phyloP scores from a whole-genome alignment of 1,140 invertebrate species.

The Cyclina sinensis region DNA sequence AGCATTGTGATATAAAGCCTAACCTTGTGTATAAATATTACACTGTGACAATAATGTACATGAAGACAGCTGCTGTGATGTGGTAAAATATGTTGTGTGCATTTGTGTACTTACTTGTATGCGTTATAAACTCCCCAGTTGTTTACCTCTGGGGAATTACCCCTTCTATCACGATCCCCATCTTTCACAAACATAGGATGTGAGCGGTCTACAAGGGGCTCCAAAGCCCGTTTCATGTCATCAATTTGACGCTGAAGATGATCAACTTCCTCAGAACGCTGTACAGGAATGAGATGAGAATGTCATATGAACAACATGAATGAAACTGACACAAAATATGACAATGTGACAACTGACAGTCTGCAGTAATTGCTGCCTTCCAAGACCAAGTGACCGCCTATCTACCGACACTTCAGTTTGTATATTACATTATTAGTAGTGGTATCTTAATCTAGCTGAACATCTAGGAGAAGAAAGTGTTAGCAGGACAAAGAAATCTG shows the following conservation, averaged over 20 bases:
- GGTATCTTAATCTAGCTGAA: not conserved
- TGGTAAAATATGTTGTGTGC: not conserved
- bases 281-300: conserved; percentile 5
- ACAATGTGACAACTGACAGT: too few species aligned
- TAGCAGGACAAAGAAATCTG: not conserved
- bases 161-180: conserved; percentile 56
- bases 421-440: not conserved
- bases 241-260: conserved; percentile 80
- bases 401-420: too few species aligned
- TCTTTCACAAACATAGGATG: conserved; percentile 80
- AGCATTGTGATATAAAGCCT: not conserved
- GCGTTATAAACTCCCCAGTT: conserved; percentile 82
- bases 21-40: not conserved
- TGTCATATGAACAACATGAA: not conserved
- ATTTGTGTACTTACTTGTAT: conserved; percentile 79
- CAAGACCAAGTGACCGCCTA: too few species aligned
- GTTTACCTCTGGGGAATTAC: conserved; percentile 77
- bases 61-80: too few species aligned
- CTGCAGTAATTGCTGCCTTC: too few species aligned
- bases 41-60: not conserved
- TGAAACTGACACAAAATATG: too few species aligned
- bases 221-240: conserved; percentile 75
- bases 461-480: not conserved
- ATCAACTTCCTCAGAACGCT: conserved; percentile 81
- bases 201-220: conserved; percentile 76